Percentiles rank a stretch among this genome's conserved stretches.
These are phyloP conservation scores for Mesodorylaimus sp. DNA, from an alignment of 2,888 invertebrate genomes.

Conservation along the genomic window DNA sequence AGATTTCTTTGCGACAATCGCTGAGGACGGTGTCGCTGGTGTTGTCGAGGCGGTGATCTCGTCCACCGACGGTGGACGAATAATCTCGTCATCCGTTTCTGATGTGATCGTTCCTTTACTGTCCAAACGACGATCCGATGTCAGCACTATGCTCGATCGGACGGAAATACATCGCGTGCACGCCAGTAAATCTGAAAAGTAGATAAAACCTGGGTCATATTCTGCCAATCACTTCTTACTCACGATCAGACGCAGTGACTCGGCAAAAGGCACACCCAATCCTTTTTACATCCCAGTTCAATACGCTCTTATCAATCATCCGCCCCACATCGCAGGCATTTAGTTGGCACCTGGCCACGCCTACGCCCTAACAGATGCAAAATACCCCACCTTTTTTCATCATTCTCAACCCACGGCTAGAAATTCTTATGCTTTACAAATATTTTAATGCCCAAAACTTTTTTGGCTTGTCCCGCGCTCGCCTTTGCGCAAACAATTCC, in stretches of 20 bases:
- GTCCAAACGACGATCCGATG: too few species aligned
- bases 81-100: too few species aligned
- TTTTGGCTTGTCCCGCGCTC: background rate
- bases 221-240: background rate
- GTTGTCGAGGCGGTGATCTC: too few species aligned
- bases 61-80: background rate
- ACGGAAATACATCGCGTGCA: slow-evolving; percentile 75
- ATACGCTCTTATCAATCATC: background rate
- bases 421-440: too few species aligned
- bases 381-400: too few species aligned
- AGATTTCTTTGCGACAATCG: background rate
- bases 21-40: background rate
- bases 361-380: too few species aligned
- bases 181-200: slow-evolving; percentile 51
- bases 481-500: background rate
- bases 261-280: background rate
- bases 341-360: too few species aligned
- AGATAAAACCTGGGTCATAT: background rate
- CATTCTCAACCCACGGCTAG: too few species aligned
- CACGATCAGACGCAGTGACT: background rate
- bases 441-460: background rate
- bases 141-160: slow-evolving; percentile 26
- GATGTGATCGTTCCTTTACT: too few species aligned
- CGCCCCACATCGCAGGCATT: background rate
- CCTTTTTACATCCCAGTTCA: background rate